A percentile compares a stretch with the other conserved stretches of the same genome.
Evolutionary conservation across 1,140 invertebrate genomes (phyloP).

Genomic region (Danaus plexippus): DNA sequence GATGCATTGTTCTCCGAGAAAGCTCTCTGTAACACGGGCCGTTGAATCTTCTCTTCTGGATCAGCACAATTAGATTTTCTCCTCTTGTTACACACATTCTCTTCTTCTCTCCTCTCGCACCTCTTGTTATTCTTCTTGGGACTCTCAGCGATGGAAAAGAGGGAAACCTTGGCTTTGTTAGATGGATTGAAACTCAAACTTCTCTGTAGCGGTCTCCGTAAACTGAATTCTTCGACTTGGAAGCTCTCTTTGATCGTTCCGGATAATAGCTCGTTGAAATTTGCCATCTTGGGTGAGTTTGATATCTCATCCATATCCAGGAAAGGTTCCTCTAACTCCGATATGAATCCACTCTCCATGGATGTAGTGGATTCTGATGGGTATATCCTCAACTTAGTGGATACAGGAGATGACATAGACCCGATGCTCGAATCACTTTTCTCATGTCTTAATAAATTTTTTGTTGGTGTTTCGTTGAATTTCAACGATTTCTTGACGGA

Average conservation of each 20-base stretch:
- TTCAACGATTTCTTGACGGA: conserved; percentile 58
- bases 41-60: conserved; percentile 15
- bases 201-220: conserved; percentile 31
- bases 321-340: conserved; percentile 54
- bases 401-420: conserved; percentile 33
- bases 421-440: conserved; percentile 43
- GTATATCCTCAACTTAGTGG: conserved; percentile 33
- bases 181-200: conserved; percentile 50
- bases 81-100: conserved; percentile 33
- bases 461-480: conserved; percentile 45
- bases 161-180: conserved; percentile 31
- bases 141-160: conserved; percentile 46
- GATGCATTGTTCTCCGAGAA: conserved; percentile 62
- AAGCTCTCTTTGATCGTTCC: conserved; percentile 51
- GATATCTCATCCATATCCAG: conserved; percentile 49
- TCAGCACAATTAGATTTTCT: conserved; percentile 33
- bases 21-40: conserved; percentile 51
- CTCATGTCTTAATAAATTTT: conserved; percentile 38
- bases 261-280: conserved; percentile 48
- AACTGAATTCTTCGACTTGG: conserved; percentile 19
- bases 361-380: conserved; percentile 51
- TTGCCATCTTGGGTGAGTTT: conserved; percentile 48
- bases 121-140: conserved; percentile 41
- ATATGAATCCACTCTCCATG: conserved; percentile 60
- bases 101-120: conserved; percentile 19